Evolutionary conservation across 2,888 invertebrate species (phyloP).

Genomic region (Caenorhabditis uteleia): DNA sequence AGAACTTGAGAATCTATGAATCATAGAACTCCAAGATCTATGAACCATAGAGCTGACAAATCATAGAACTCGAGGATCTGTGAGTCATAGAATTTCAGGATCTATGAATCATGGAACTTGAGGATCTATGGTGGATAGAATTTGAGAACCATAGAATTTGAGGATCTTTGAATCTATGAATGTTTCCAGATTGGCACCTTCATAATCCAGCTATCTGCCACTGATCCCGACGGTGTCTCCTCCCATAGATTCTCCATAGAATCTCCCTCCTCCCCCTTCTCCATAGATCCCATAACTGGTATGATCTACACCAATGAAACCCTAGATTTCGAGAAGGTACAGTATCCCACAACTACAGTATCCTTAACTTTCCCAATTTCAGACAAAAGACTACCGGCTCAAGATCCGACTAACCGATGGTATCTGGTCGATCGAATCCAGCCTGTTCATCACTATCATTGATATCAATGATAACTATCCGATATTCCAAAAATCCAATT

Average conservation of each 20-base stretch:
- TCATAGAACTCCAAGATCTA: too few species aligned
- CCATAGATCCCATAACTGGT: conserved; percentile 29
- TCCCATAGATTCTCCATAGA: conserved; percentile 41
- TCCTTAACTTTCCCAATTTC: conserved; percentile 6
- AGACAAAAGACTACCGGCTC: conserved; percentile 46
- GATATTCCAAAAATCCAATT: conserved; percentile 75
- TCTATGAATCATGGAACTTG: too few species aligned
- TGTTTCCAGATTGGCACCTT: conserved; percentile 27
- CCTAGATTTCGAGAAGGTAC: conserved; percentile 37
- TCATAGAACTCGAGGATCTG: too few species aligned
- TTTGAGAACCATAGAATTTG: too few species aligned
- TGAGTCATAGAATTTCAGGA: too few species aligned
- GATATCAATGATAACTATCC: conserved; percentile 96
- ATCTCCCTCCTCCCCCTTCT: conserved; percentile 10
- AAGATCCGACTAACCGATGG: conserved; percentile 52
- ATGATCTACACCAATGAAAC: conserved; percentile 18
- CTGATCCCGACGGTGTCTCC: conserved; percentile 41
- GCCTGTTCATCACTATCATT: conserved; percentile 82
- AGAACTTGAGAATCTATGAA: too few species aligned
- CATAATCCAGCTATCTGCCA: conserved; percentile 39
- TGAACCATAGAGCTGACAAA: too few species aligned
- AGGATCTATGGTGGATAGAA: too few species aligned
- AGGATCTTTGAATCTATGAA: too few species aligned
- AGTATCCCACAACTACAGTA: conserved; percentile 4
- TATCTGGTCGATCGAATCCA: conserved; percentile 72